phyloP scores from a whole-genome alignment of 2,797 vertebrate species.

The Hephaestus fuliginosus region DNA sequence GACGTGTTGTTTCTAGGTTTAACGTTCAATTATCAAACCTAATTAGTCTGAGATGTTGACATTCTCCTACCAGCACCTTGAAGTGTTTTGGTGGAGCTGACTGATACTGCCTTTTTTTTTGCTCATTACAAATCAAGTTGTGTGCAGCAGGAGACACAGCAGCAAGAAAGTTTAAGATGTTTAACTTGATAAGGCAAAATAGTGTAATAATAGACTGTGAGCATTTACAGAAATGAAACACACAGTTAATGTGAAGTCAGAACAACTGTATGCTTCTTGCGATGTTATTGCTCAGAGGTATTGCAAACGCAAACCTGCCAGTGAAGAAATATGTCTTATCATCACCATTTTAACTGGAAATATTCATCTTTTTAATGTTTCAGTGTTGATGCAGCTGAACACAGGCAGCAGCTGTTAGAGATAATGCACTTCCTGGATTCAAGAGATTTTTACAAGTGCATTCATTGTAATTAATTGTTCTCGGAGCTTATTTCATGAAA shows the following conservation, averaged over 20 bases:
- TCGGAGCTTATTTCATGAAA: not conserved
- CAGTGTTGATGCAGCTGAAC: not conserved
- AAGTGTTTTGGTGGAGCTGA: not conserved
- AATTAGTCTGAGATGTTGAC: constrained; percentile 11
- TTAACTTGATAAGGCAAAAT: not conserved
- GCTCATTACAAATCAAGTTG: not conserved
- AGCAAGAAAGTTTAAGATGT: not conserved
- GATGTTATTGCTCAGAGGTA: not conserved
- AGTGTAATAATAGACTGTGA: not conserved
- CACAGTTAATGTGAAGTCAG: not conserved
- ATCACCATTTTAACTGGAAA: too few species aligned
- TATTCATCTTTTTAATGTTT: not conserved
- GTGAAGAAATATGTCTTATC: not conserved
- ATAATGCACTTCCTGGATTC: not conserved
- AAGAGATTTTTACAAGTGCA: not conserved
- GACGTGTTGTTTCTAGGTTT: constrained; percentile 4
- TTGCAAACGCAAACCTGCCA: not conserved
- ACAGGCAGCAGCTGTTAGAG: not conserved
- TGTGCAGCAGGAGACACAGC: not conserved
- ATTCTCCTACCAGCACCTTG: not conserved
- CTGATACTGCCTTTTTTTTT: not conserved
- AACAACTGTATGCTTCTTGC: not conserved
- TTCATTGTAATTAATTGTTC: not conserved
- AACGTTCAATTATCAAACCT: not conserved
- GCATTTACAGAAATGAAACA: not conserved